Percentiles rank a stretch among this genome's conserved stretches.
Conservation (phyloP, 2,113 vertebrate genomes). For the Chloropsis cyanopogon region DNA sequence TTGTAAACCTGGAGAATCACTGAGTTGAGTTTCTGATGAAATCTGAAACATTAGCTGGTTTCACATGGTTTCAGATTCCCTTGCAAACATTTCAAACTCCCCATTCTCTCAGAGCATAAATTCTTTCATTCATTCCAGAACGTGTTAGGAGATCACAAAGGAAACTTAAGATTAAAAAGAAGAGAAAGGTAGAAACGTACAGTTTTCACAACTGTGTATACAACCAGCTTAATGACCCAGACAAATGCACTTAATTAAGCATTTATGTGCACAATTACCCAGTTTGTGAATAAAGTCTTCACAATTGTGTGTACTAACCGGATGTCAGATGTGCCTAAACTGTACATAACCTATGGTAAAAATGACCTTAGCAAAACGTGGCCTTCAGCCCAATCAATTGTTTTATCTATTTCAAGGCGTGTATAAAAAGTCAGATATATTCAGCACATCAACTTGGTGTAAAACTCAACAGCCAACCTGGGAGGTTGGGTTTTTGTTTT, state of each 20-base stretch:
- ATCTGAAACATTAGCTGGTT: constrained; percentile 40
- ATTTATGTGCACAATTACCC: constrained; percentile 43
- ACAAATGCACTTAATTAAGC: constrained; percentile 54
- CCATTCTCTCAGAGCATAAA: background rate
- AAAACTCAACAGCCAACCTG: constrained; percentile 19
- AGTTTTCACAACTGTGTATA: constrained; percentile 44
- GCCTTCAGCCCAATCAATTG: constrained; percentile 7
- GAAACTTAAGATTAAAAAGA: constrained; percentile 18
- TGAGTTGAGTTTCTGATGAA: constrained; percentile 47
- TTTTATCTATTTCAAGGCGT: background rate
- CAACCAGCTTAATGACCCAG: constrained; percentile 27
- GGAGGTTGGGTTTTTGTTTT: background rate
- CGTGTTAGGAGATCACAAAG: background rate
- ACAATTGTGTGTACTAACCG: background rate
- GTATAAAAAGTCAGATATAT: constrained; percentile 4
- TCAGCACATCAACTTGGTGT: background rate
- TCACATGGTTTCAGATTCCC: constrained; percentile 50
- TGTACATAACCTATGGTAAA: background rate
- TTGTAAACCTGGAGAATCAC: constrained; percentile 52
- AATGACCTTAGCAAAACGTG: background rate
- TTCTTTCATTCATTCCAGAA: background rate
- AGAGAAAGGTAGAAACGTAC: background rate
- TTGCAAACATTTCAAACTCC: constrained; percentile 5
- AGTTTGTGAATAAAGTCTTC: constrained; percentile 37
- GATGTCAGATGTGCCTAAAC: background rate